phyloP scores from a whole-genome alignment of 1,140 invertebrate genomes.

The Drosophila asahinai region DNA sequence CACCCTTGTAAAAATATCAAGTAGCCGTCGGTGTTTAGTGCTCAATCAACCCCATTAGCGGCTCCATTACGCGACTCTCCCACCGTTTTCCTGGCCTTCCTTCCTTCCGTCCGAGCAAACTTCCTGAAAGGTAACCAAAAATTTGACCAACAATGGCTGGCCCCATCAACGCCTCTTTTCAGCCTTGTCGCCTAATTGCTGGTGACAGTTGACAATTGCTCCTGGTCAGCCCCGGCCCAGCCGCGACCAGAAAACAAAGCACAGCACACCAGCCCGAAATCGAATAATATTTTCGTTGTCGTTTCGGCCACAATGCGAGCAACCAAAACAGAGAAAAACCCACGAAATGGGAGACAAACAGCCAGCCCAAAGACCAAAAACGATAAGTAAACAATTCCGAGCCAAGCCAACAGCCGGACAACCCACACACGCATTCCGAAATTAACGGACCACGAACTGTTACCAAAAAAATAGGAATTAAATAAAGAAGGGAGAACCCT shows the following conservation, averaged over 20 bases:
- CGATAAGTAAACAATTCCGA: slow-evolving; percentile 73
- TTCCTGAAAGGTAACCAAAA: slow-evolving; percentile 61
- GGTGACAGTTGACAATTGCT: slow-evolving; percentile 67
- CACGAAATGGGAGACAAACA: slow-evolving; percentile 57
- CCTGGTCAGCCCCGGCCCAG: slow-evolving; percentile 19
- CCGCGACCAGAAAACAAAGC: slow-evolving; percentile 29
- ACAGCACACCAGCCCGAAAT: slow-evolving; percentile 49
- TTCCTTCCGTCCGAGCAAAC: slow-evolving; percentile 14
- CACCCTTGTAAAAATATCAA: slow-evolving; percentile 22
- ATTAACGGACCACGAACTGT: slow-evolving; percentile 67
- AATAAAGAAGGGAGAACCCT: slow-evolving; percentile 51
- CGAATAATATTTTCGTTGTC: slow-evolving; percentile 82
- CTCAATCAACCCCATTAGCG: slow-evolving; percentile 49
- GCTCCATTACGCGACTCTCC: slow-evolving; percentile 31
- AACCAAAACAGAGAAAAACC: slow-evolving; percentile 55
- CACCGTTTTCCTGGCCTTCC: slow-evolving; percentile 8
- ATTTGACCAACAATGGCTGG: slow-evolving; percentile 41
- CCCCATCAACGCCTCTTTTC: slow-evolving; percentile 60
- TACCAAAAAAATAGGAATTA: slow-evolving; percentile 65
- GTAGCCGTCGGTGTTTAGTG: slow-evolving; percentile 49
- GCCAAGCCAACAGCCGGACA: slow-evolving; percentile 36
- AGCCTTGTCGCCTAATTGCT: slow-evolving; percentile 73
- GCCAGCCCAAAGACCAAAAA: slow-evolving; percentile 65
- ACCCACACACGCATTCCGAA: slow-evolving; percentile 45
- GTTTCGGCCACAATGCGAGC: slow-evolving; percentile 63